A percentile compares a stretch with the other conserved stretches of the same genome.
phyloP scores from a whole-genome alignment of 2,888 invertebrate species.

The Nebria brevicollis region DNA sequence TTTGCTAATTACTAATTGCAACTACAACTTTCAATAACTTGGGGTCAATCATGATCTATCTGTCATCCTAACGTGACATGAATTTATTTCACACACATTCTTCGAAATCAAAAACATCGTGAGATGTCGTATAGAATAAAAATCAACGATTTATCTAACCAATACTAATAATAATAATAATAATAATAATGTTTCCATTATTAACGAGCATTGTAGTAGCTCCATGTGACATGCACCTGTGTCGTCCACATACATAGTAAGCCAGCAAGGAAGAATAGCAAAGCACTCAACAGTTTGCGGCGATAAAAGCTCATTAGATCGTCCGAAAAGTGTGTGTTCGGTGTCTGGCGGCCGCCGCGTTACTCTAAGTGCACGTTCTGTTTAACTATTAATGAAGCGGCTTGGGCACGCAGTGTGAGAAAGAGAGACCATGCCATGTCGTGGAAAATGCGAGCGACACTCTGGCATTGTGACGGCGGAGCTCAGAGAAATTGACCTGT shows the following conservation, averaged over 20 bases:
- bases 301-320: slow-evolving; percentile 20
- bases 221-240: slow-evolving; percentile 5
- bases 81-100: not conserved
- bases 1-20: slow-evolving; percentile 21
- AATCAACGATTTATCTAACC: too few species aligned
- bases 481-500: slow-evolving; percentile 54
- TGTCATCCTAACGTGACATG: not conserved
- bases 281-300: slow-evolving; percentile 14
- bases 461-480: slow-evolving; percentile 1
- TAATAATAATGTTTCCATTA: not conserved
- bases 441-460: slow-evolving; percentile 3
- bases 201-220: not conserved
- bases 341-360: not conserved
- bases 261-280: slow-evolving; percentile 2
- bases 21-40: not conserved
- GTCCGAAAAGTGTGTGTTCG: not conserved
- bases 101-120: too few species aligned
- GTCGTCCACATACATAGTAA: not conserved
- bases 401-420: not conserved
- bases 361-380: slow-evolving; percentile 14
- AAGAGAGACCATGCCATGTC: not conserved
- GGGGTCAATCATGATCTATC: not conserved
- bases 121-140: too few species aligned
- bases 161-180: not conserved
- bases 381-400: slow-evolving; percentile 26